Percentiles rank a stretch among this genome's conserved stretches.
Evolutionary conservation across 2,113 vertebrate species (phyloP).

Genomic region (Mandrillus leucophaeus): DNA sequence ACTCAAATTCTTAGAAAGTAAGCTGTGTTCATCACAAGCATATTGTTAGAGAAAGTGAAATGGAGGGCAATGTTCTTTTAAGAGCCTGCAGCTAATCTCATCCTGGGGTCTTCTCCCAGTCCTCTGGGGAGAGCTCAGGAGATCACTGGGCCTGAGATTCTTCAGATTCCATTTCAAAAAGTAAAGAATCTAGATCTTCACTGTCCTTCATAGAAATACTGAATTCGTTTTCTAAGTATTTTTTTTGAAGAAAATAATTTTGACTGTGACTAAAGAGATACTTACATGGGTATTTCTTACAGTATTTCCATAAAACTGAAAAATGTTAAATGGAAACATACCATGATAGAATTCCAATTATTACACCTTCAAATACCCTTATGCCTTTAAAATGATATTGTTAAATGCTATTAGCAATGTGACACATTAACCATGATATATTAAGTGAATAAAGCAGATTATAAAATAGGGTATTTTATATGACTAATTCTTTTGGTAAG

Average conservation of each 20-base stretch:
- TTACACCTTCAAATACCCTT: neutral
- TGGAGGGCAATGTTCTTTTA: neutral
- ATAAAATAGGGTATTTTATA: neutral
- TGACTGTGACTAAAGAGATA: neutral
- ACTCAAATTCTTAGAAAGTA: neutral
- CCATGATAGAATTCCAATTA: neutral
- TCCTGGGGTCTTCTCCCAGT: neutral
- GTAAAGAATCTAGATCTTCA: neutral
- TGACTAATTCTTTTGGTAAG: neutral
- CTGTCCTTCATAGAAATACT: neutral
- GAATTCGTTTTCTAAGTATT: neutral
- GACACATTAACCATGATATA: neutral
- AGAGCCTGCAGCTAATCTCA: neutral
- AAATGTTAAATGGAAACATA: neutral
- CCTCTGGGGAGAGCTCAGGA: neutral
- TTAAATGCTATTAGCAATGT: neutral
- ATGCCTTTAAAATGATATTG: neutral
- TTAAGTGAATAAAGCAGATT: neutral
- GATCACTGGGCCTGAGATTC: neutral
- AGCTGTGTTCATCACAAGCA: neutral
- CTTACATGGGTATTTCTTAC: neutral
- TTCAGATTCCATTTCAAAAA: neutral
- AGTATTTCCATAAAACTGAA: neutral
- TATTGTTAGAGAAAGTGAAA: neutral
- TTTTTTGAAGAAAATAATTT: neutral